Percentiles rank a stretch among this genome's conserved stretches.
Evolutionary conservation across 2,888 invertebrate species (phyloP).

Genomic region (Sicus ferrugineus): DNA sequence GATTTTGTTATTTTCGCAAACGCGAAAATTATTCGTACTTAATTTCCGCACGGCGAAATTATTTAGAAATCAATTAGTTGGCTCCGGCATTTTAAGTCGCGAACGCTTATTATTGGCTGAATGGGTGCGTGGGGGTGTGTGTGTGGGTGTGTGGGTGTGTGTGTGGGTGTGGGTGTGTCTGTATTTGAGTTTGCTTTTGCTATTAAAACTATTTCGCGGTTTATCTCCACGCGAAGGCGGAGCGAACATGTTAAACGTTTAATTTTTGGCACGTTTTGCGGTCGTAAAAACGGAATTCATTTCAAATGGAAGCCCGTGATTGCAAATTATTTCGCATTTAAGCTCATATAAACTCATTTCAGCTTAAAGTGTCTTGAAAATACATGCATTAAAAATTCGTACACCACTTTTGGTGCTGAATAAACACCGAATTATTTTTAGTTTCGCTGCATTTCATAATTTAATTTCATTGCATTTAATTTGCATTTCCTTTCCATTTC

Average conservation of each 20-base stretch:
- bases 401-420: no score
- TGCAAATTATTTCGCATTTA: no score
- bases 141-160: background rate
- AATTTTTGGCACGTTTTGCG: slow-evolving; percentile 20
- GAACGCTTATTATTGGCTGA: slow-evolving; percentile 35
- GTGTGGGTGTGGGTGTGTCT: background rate
- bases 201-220: background rate
- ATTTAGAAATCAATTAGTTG: slow-evolving; percentile 38
- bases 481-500: no score
- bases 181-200: background rate
- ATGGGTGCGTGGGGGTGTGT: background rate
- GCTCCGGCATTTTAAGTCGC: slow-evolving; percentile 31
- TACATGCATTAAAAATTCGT: no score
- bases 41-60: slow-evolving; percentile 30
- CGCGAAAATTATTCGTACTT: no score
- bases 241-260: slow-evolving; percentile 23
- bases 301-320: no score
- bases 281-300: background rate
- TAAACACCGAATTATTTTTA: no score
- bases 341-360: no score
- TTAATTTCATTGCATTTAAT: no score
- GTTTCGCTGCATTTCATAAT: no score
- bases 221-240: slow-evolving; percentile 27
- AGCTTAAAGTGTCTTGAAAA: no score
- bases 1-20: no score